These are phyloP conservation scores for Gasterosteus aculeatus DNA, from an alignment of 2,113 vertebrate genomes.

Conservation along the genomic window DNA sequence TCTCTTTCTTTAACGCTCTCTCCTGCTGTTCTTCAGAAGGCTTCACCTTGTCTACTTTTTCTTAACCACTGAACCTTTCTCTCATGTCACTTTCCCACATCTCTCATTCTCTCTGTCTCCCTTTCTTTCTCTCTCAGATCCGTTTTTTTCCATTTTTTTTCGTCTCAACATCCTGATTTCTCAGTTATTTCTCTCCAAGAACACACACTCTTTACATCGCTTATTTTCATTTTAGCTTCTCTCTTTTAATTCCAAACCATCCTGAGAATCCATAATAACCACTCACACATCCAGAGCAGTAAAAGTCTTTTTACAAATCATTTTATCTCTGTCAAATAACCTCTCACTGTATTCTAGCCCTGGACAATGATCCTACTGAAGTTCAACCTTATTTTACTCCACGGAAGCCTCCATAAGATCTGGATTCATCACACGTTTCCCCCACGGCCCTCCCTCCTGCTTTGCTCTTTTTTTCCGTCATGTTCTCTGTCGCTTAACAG, in stretches of 20 bases:
- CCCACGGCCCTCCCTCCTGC: slow-evolving; percentile 32
- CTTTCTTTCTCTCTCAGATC: not conserved
- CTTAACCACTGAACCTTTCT: slow-evolving; percentile 43
- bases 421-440: slow-evolving; percentile 71
- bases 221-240: slow-evolving; percentile 17
- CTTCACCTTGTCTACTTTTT: slow-evolving; percentile 36
- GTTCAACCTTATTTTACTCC: slow-evolving; percentile 72
- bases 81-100: slow-evolving; percentile 17
- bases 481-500: slow-evolving; percentile 20
- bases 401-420: slow-evolving; percentile 70
- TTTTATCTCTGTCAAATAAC: slow-evolving; percentile 67
- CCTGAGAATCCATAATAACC: slow-evolving; percentile 75
- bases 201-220: slow-evolving; percentile 21
- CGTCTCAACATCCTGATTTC: not conserved
- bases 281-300: slow-evolving; percentile 53
- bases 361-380: slow-evolving; percentile 75
- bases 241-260: slow-evolving; percentile 62
- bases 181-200: slow-evolving; percentile 22
- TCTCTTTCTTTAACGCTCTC: not conserved
- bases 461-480: slow-evolving; percentile 22
- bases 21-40: not conserved
- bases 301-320: slow-evolving; percentile 75
- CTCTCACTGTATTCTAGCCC: slow-evolving; percentile 69
- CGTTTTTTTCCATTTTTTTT: too few species aligned
- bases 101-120: not conserved